These are phyloP conservation scores for Heterotis niloticus DNA, from an alignment of 2,113 vertebrate species.

Conservation along the genomic window DNA sequence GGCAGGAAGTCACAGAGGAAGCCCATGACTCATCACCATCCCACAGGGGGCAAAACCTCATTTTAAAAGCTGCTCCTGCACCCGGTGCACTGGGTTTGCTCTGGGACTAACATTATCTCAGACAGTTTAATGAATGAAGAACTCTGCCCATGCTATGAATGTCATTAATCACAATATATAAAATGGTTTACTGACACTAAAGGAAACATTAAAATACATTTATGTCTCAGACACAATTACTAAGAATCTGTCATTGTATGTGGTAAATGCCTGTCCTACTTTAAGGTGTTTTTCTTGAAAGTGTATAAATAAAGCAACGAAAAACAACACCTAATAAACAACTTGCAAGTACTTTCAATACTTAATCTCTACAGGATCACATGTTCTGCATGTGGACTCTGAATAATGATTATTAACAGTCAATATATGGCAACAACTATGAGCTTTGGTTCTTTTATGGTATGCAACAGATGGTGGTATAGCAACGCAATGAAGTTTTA, in stretches of 20 bases:
- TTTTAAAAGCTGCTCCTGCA: slow-evolving; percentile 14
- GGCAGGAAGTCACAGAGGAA: not conserved
- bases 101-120: slow-evolving; percentile 1
- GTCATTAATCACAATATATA: not conserved
- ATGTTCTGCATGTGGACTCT: no score
- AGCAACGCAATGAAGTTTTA: not conserved
- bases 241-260: no score
- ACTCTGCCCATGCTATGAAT: not conserved
- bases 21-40: not conserved
- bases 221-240: no score
- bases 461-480: not conserved
- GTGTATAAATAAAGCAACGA: no score
- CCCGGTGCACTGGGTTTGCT: not conserved
- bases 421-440: not conserved
- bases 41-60: not conserved
- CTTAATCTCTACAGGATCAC: no score
- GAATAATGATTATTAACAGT: not conserved
- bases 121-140: not conserved
- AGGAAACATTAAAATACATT: no score
- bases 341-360: no score
- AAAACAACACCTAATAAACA: no score
- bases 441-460: no score
- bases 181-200: not conserved
- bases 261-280: no score
- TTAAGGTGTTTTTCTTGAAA: no score